Conservation (phyloP, 1,140 invertebrate species). For the Arctopsyche grandis region DNA sequence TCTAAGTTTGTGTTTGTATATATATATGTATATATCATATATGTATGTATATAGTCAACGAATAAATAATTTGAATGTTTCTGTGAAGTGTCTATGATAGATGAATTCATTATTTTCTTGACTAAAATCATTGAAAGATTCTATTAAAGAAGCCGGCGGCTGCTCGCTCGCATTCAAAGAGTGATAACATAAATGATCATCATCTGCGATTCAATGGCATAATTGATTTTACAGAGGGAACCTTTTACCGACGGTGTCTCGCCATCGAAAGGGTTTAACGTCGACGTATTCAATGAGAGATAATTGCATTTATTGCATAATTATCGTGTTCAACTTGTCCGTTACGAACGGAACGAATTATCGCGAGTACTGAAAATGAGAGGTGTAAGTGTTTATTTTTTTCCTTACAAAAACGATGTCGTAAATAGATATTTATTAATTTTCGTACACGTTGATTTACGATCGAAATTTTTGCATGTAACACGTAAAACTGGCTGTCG, state of each 20-base stretch:
- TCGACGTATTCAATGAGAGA: not conserved
- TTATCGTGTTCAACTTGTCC: not conserved
- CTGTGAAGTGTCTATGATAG: not conserved
- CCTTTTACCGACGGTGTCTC: not conserved
- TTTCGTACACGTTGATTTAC: conserved; percentile 25
- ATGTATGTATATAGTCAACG: no score
- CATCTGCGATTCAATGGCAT: not conserved
- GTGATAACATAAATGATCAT: conserved; percentile 17
- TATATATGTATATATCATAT: no score
- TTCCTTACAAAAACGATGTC: not conserved
- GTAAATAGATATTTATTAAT: conserved; percentile 25
- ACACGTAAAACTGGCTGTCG: not conserved
- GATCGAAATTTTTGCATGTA: conserved; percentile 31
- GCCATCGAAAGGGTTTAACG: no score
- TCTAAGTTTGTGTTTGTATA: no score
- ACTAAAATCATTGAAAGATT: conserved; percentile 1
- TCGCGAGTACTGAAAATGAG: no score
- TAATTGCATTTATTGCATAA: not conserved
- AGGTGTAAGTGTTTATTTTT: no score
- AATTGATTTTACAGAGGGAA: conserved; percentile 15
- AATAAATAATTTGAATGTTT: no score
- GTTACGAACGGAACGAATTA: not conserved
- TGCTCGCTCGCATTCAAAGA: not conserved
- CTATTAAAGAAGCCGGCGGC: not conserved
- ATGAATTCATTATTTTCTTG: conserved; percentile 13